Conservation (phyloP, 2,113 vertebrate species). For the Carassius gibelio region DNA sequence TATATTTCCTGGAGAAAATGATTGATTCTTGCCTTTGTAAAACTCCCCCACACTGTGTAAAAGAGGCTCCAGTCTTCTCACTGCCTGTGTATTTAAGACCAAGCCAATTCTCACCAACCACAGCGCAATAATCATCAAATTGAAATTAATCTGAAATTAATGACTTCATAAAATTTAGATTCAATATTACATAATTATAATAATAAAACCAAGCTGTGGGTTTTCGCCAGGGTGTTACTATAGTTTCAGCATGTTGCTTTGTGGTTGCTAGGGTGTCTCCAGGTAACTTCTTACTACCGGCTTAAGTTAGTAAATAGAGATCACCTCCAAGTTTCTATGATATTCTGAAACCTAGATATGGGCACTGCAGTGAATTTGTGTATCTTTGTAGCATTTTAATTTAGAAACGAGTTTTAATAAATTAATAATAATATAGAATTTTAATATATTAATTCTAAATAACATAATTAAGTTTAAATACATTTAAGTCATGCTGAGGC, state of each 20-base stretch:
- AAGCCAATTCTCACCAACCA: background rate
- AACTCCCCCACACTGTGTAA: background rate
- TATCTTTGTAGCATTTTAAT: background rate
- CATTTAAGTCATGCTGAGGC: background rate
- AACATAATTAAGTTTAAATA: background rate
- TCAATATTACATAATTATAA: background rate
- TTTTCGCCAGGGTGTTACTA: background rate
- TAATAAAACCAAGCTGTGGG: background rate
- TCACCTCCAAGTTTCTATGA: background rate
- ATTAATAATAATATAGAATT: background rate
- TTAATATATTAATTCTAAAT: no score
- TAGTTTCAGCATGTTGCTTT: background rate
- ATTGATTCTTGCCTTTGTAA: background rate
- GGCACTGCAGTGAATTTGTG: background rate
- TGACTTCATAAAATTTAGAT: background rate
- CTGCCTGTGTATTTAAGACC: background rate
- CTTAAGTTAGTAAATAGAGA: no score
- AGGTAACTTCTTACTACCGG: background rate
- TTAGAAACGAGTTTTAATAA: background rate
- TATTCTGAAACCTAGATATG: background rate
- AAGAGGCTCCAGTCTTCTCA: background rate
- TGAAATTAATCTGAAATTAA: background rate
- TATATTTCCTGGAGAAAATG: background rate
- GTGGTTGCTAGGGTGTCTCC: background rate
- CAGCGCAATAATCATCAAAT: background rate